Evolutionary conservation across 2,888 invertebrate species (phyloP).

Genomic region (Synergus umbraculus): DNA sequence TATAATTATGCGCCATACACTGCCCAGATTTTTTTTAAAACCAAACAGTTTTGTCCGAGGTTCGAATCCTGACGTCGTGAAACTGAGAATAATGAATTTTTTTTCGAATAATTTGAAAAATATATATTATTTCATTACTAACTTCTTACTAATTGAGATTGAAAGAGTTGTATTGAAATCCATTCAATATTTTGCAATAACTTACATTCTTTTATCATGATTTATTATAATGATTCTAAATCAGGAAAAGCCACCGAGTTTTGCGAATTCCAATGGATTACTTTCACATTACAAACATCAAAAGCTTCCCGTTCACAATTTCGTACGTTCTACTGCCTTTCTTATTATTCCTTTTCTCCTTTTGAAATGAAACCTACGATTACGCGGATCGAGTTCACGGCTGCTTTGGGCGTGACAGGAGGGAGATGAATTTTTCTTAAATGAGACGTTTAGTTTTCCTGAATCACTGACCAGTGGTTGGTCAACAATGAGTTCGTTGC

Average conservation of each 20-base stretch:
- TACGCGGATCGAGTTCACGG: constrained; percentile 55
- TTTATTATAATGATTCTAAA: too few species aligned
- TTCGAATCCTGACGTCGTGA: too few species aligned
- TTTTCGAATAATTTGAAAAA: too few species aligned
- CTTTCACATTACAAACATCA: neutral
- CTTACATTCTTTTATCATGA: too few species aligned
- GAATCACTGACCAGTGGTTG: constrained; percentile 49
- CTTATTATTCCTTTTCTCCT: neutral
- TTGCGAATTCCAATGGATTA: neutral
- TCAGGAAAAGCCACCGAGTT: neutral
- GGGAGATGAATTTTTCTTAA: constrained; percentile 62
- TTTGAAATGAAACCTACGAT: constrained; percentile 47
- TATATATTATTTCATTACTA: too few species aligned
- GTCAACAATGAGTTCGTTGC: constrained; percentile 50
- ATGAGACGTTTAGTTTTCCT: constrained; percentile 68
- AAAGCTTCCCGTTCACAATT: neutral
- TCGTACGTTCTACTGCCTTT: neutral
- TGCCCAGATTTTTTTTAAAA: too few species aligned
- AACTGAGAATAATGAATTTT: too few species aligned
- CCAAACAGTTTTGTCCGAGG: too few species aligned
- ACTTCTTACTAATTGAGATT: too few species aligned
- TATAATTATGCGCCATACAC: too few species aligned
- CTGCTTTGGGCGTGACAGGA: constrained; percentile 53
- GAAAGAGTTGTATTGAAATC: too few species aligned
- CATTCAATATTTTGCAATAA: too few species aligned